These are phyloP conservation scores for Cetoscarus ocellatus DNA, from an alignment of 2,797 vertebrate species.

Conservation along the genomic window DNA sequence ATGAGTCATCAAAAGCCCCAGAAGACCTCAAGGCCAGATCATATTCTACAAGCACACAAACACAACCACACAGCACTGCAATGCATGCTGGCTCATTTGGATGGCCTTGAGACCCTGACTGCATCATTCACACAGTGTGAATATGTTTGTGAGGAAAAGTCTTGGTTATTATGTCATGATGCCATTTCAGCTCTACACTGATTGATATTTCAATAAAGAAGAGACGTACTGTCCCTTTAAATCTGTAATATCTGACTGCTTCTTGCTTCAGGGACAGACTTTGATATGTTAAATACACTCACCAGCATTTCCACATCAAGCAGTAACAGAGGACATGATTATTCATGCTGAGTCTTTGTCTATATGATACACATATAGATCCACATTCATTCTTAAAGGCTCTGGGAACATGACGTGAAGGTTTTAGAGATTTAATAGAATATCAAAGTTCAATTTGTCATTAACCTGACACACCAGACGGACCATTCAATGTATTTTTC, in stretches of 20 bases:
- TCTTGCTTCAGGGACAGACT: background rate
- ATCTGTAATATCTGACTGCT: background rate
- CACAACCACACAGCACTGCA: constrained; percentile 9
- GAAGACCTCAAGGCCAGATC: constrained; percentile 31
- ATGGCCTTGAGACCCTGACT: constrained; percentile 41
- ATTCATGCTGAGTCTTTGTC: no score
- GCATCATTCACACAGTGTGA: constrained; percentile 8
- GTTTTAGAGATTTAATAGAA: no score
- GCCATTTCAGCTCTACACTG: background rate
- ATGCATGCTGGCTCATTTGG: constrained; percentile 1
- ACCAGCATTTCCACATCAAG: background rate
- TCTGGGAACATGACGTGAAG: no score
- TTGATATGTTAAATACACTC: background rate
- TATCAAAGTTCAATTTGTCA: no score
- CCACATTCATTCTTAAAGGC: no score
- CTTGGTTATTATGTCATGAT: background rate
- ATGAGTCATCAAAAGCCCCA: background rate
- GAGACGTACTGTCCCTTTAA: background rate
- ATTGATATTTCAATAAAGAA: no score
- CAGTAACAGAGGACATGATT: background rate
- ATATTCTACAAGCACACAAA: constrained; percentile 19
- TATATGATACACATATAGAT: no score
- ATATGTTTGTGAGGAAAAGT: background rate
- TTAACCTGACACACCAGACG: no score
- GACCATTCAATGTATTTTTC: no score